phyloP scores from a whole-genome alignment of 2,797 vertebrate genomes.

The Enteromius argenteus region DNA sequence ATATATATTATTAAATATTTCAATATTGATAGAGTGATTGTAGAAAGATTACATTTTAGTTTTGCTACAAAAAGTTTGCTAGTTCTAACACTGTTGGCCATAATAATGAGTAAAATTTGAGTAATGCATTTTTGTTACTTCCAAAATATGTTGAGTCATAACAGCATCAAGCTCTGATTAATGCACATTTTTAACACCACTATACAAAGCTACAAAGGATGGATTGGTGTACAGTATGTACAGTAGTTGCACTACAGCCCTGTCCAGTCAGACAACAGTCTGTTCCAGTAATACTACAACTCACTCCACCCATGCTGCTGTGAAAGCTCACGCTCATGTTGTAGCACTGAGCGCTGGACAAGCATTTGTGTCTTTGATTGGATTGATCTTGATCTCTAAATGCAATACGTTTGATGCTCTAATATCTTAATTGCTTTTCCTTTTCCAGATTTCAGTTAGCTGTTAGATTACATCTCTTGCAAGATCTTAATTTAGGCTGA shows the following conservation, averaged over 20 bases:
- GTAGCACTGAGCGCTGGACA: background rate
- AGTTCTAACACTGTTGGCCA: background rate
- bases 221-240: background rate
- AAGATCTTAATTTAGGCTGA: background rate
- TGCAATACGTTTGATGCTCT: too few relatives aligned
- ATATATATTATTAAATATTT: too few relatives aligned
- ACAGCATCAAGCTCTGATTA: background rate
- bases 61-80: background rate
- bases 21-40: background rate
- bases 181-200: background rate
- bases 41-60: background rate
- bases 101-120: background rate
- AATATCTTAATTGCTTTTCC: background rate
- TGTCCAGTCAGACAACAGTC: background rate
- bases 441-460: background rate
- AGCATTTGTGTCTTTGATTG: background rate
- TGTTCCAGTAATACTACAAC: slow-evolving; percentile 16
- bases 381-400: background rate
- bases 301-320: background rate
- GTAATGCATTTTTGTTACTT: too few relatives aligned
- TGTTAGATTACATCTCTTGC: background rate
- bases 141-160: background rate
- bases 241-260: background rate
- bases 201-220: background rate
- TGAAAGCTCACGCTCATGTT: slow-evolving; percentile 2